Base-by-base conservation (phyloP, 1,140 invertebrate genomes). In the Euwallacea fornicatus region DNA sequence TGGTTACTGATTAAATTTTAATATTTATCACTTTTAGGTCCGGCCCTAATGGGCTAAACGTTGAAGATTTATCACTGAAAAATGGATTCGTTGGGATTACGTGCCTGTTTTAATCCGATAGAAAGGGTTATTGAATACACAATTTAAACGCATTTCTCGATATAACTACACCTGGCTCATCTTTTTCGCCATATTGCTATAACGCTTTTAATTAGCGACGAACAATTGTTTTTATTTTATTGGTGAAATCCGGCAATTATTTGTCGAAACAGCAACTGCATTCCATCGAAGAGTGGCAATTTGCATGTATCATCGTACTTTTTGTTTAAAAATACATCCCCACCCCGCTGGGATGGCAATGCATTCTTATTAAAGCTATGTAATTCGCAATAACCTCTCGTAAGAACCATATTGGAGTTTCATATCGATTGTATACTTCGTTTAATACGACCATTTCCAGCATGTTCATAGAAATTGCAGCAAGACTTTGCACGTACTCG, bases 11-110 rank as follows among this genome's bases (percentile, higher is more conserved):
- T 69, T 69, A 69, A 69, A 62, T 69, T 69, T 61, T 69, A 62
- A 69, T 69, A 69, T 69, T 69, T 69, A 69, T 69, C 59, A 69
- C 66, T 68, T 68, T 68, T 60, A 47, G 66, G 66, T 68, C 55
- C 11, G 55, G 55, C 56, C 56, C 66, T 60, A 68, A 68, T 68
- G 55, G 66, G 64, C 16, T 66, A 56, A 54, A 66, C 47, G 64
- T 58, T 60, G 56, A 68, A 68, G 66, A 68, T 68, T 68, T 68
- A 68, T 68, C 66, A 68, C 55, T 59, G 66, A 68, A 68, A 68
- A 68, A 68, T 66, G 54, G 42, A 66, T 66, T 66, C 54, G 21
- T 54, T 15, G 41, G 54, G 64, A 66, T 66, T 66, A 66, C 46
- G 54, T 47, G 33, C 42, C 46, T 56, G 64, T 56, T 66, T 66